A percentile compares a stretch with the other conserved stretches of the same genome.
Evolutionary conservation across 2,113 vertebrate genomes (phyloP).

Genomic region (Ictalurus punctatus): DNA sequence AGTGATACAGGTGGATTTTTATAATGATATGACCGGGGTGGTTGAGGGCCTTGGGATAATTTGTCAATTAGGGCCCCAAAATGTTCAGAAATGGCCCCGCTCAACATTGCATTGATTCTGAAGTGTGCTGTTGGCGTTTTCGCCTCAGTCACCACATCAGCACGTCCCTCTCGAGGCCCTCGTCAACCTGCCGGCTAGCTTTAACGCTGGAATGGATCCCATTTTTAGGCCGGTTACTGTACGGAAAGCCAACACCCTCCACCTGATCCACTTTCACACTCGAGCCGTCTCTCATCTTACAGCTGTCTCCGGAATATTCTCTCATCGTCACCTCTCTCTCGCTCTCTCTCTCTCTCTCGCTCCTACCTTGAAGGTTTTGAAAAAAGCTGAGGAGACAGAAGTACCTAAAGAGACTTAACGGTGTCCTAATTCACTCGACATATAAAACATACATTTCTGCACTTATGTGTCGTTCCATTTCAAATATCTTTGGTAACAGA

Average conservation of each 20-base stretch:
- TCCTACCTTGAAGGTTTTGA: background rate
- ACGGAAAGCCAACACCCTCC: constrained; percentile 60
- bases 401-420: background rate
- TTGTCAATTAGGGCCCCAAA: background rate
- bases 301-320: constrained; percentile 54
- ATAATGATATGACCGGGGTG: background rate
- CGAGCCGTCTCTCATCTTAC: constrained; percentile 61
- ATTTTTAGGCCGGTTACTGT: constrained; percentile 11
- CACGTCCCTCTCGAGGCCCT: background rate
- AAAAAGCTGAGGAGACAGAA: background rate
- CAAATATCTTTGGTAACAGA: background rate
- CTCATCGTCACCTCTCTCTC: background rate
- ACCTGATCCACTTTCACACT: constrained; percentile 56
- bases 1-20: background rate
- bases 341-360: no score
- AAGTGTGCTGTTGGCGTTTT: background rate
- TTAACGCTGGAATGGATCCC: background rate
- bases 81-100: background rate
- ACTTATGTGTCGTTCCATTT: no score
- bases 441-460: background rate
- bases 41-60: background rate
- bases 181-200: background rate
- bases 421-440: background rate
- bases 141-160: background rate
- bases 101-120: background rate